Base-by-base conservation (phyloP, 37 sponge, comb jelly and placozoan genomes). In the Dysidea cf. avara region DNA sequence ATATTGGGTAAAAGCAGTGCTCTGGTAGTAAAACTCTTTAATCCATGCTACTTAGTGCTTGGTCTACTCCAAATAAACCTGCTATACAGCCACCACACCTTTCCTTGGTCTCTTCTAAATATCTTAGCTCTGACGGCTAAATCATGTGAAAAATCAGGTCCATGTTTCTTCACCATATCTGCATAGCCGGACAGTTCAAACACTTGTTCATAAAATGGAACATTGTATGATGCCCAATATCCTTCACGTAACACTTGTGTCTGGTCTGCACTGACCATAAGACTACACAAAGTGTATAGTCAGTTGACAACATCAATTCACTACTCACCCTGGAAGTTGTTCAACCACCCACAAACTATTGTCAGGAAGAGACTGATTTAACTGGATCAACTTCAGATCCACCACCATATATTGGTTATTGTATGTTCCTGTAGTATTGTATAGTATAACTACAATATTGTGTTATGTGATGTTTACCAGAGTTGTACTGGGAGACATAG, bases 401-500 rank as follows among this genome's bases (percentile, higher is more conserved):
- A 86, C 60, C 3, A 86, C 71, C 87, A 86, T 86, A 59, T 86
- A 86, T 75, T 86, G 87, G 74, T 86, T 86, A 59, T 79, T 86
- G 74, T 86, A 86, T 0, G 87, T 86, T 3, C 87, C 87, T 86
- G 61, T 22, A 69, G 24, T 57, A 14, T 11, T 47, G 29, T 36
- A 30, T 17, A 13, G 9, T 18, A 7, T 65, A 7, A 39, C 34
- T 12, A 7, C 68, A 32, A 14, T n/a, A 17, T 21, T 53, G 18
- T 39, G 20, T 12, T 26, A 26, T 46, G 32, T 12, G 25, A 25
- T 12, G 33, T 20, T 9, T 48, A 86, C 87, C 87, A 47, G 87
- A 65, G 74, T 86, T 86, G 68, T 80, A 86, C 61, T 67, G 63
- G 35, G 48, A 21, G 43, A 86, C 16, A 18, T 50, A 28, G 30